Evolutionary conservation across 2,113 vertebrate genomes (phyloP), one percentile per base, ranked within the genome.

Genomic region (Spilogale gracilis): DNA sequence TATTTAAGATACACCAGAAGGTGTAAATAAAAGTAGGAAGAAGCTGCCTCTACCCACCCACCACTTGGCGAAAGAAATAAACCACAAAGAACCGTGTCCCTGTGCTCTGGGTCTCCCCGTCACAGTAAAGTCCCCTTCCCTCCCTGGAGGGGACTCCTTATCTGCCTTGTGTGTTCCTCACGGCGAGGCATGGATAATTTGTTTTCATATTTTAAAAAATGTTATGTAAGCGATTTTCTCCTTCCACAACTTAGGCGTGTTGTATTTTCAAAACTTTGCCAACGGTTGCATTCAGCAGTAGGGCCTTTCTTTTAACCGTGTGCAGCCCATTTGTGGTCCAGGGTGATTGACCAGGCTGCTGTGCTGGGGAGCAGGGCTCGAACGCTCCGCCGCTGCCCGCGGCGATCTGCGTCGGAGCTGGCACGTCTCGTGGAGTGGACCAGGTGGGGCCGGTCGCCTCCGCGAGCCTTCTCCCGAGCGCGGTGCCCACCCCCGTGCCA

Each of bases 281-380:
- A 4, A 12, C 0, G 11, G 52, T 21, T 0, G 1, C 27, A 4
- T 1, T 2, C 0, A 3, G 45, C 65, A 0, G 61, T 4, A 3
- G 45, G 69, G 12, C 52, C 3, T 13, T 14, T 16, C 32, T 43
- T 60, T 0, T 5, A 5, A 43, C 25, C 0, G 0, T 1, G 17
- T 8, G 0, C 6, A 0, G 2, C 2, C 54, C 38, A 1, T 2
- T 8, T 17, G 3, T 0, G 17, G 9, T 1, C 4, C 2, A 3
- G 45, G 32, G 0, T 76, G 2, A 2, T 0, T 5, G 2, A 21
- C 45, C 56, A 30, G 3, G 6, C 18, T 11, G 0, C 45, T 17
- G 61, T 27, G 11, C 20, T 45, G 65, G 12, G 4, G 32, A 9
- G 11, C 58, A n/a, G 13, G 16, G 58, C 25, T 10, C 21, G 14